Conservation (phyloP, 35 echinoderm and acorn worm genomes). For the Diadema setosum region DNA sequence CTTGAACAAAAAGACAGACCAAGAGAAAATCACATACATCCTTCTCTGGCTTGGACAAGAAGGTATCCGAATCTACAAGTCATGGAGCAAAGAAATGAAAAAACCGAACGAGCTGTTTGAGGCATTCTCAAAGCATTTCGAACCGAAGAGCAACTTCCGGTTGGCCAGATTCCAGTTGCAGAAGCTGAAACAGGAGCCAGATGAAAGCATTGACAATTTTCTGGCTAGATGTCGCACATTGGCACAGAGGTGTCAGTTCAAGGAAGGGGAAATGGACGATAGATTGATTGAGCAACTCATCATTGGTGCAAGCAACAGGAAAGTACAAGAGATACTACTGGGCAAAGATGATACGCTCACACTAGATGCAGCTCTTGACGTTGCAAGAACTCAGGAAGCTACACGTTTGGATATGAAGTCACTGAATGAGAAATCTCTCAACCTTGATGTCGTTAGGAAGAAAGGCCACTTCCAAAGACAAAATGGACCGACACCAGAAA, state of each 20-base stretch:
- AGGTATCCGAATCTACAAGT: not conserved
- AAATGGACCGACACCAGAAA: not conserved
- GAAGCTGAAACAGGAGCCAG: not conserved
- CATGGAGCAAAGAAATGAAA: not conserved
- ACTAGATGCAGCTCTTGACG: not conserved
- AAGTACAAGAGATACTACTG: not conserved
- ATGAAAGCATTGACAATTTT: no score
- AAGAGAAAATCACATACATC: not conserved
- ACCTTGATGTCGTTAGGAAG: no score
- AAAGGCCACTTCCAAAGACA: no score
- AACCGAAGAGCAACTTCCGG: not conserved
- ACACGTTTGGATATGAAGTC: not conserved
- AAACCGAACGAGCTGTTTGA: no score
- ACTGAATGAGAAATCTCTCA: not conserved
- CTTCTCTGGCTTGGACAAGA: not conserved
- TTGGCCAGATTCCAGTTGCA: not conserved
- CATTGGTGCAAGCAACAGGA: not conserved
- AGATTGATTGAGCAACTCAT: conserved; percentile 21
- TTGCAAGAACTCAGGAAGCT: not conserved
- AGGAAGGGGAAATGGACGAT: not conserved
- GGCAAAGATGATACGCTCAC: not conserved
- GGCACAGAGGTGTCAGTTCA: no score
- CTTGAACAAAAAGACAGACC: not conserved
- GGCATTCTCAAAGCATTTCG: not conserved
- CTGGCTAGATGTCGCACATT: not conserved